Conservation (phyloP, 2,113 vertebrate species). For the Neodontobutis hainanensis region DNA sequence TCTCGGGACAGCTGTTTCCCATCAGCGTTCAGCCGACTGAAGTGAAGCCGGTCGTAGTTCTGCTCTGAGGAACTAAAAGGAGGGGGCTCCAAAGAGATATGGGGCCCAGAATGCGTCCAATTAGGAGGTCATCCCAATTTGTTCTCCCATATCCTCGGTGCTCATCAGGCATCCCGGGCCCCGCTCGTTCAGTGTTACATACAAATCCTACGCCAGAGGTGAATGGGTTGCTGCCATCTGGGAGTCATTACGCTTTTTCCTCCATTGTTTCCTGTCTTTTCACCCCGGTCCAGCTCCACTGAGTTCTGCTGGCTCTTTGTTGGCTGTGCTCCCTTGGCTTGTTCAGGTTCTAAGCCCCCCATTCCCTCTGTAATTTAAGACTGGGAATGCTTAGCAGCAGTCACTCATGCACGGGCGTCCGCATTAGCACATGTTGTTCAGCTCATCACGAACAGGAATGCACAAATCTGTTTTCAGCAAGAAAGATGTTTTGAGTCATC, state of each 20-base stretch:
- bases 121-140: constrained; percentile 77
- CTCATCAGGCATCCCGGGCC: constrained; percentile 49
- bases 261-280: constrained; percentile 76
- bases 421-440: constrained; percentile 66
- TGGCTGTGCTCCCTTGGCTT: constrained; percentile 61
- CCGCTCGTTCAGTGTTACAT: constrained; percentile 29
- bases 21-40: constrained; percentile 70
- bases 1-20: constrained; percentile 77
- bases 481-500: constrained; percentile 13
- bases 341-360: constrained; percentile 52
- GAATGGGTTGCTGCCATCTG: constrained; percentile 73
- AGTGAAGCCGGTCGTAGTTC: constrained; percentile 52
- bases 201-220: constrained; percentile 53
- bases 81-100: constrained; percentile 48
- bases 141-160: constrained; percentile 57
- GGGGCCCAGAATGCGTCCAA: constrained; percentile 62
- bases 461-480: constrained; percentile 15
- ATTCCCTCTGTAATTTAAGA: constrained; percentile 67
- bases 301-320: constrained; percentile 41
- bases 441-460: constrained; percentile 49
- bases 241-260: constrained; percentile 76
- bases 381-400: constrained; percentile 69
- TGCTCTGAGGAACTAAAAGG: constrained; percentile 48
- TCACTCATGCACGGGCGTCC: constrained; percentile 59
- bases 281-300: constrained; percentile 50